Evolutionary conservation across 1,140 invertebrate species (phyloP).

Genomic region (Drosophila pseudoananassae): DNA sequence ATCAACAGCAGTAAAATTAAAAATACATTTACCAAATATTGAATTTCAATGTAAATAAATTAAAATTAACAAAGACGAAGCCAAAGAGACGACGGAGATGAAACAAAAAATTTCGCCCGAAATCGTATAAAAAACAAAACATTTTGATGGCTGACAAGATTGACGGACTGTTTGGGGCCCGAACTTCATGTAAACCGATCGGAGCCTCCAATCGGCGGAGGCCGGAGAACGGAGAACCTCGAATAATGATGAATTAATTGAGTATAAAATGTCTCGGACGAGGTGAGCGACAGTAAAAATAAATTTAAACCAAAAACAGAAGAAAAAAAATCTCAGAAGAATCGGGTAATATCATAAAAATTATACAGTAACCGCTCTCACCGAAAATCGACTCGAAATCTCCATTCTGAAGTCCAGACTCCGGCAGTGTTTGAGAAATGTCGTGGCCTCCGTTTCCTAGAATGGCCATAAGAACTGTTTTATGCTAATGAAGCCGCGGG

Average conservation of each 20-base stretch:
- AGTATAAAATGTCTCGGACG: slow-evolving; percentile 65
- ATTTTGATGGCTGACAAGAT: slow-evolving; percentile 65
- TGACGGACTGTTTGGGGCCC: slow-evolving; percentile 11
- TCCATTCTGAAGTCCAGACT: not conserved
- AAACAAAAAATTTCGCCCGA: slow-evolving; percentile 68
- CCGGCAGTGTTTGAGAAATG: slow-evolving; percentile 23
- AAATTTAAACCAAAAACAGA: slow-evolving; percentile 29
- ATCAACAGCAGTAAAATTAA: slow-evolving; percentile 70
- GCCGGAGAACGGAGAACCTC: slow-evolving; percentile 32
- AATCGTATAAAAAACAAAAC: slow-evolving; percentile 71
- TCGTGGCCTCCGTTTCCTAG: slow-evolving; percentile 49
- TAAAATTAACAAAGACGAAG: slow-evolving; percentile 55
- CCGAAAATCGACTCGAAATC: slow-evolving; percentile 21
- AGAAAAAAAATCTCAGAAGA: slow-evolving; percentile 4
- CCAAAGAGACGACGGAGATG: slow-evolving; percentile 3
- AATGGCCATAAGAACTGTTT: slow-evolving; percentile 68
- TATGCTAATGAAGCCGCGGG: slow-evolving; percentile 67
- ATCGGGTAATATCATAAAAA: slow-evolving; percentile 73
- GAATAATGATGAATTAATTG: slow-evolving; percentile 81
- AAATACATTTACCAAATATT: slow-evolving; percentile 82
- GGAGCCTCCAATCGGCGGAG: slow-evolving; percentile 18
- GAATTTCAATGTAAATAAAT: slow-evolving; percentile 84
- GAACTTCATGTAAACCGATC: slow-evolving; percentile 20
- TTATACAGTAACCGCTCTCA: slow-evolving; percentile 72
- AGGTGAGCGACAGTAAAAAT: slow-evolving; percentile 50